Evolutionary conservation across 2,888 invertebrate genomes (phyloP).

Genomic region (Mimas tiliae): DNA sequence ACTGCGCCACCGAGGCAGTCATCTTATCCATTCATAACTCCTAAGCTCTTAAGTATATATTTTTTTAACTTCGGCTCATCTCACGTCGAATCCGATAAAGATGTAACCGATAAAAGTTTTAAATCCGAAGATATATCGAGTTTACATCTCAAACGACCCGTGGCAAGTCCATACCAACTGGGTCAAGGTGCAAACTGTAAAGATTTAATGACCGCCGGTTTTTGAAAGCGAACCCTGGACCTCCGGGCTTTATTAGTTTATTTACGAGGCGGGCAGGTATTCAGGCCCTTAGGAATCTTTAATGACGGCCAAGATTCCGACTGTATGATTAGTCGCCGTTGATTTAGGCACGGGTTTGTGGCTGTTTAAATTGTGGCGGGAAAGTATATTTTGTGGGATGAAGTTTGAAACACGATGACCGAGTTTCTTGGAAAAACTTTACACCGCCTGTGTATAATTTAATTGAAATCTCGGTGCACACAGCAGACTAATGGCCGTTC

Average conservation of each 20-base stretch:
- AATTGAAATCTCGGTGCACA: no score
- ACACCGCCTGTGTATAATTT: no score
- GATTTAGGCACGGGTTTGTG: slow-evolving; percentile 15
- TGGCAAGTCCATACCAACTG: slow-evolving; percentile 37
- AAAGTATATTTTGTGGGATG: neutral
- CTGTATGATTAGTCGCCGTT: slow-evolving; percentile 8
- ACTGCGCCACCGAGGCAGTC: no score
- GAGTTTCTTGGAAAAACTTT: no score
- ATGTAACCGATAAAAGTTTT: neutral
- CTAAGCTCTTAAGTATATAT: neutral
- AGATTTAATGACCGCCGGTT: slow-evolving; percentile 57
- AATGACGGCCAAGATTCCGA: slow-evolving; percentile 36
- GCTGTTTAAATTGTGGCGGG: neutral
- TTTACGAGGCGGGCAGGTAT: slow-evolving; percentile 44
- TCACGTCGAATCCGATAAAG: neutral
- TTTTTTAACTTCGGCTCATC: neutral
- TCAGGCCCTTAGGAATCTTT: slow-evolving; percentile 48
- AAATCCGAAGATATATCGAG: neutral
- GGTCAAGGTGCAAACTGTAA: slow-evolving; percentile 61
- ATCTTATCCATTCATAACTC: no score
- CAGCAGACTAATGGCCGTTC: no score
- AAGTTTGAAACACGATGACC: no score
- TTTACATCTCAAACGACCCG: neutral
- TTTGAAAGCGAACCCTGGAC: slow-evolving; percentile 36
- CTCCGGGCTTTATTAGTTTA: slow-evolving; percentile 44